A percentile compares a stretch with the other conserved stretches of the same genome.
These are phyloP conservation scores for Melanostigma gelatinosum DNA, from an alignment of 2,113 vertebrate species.

Conservation along the genomic window DNA sequence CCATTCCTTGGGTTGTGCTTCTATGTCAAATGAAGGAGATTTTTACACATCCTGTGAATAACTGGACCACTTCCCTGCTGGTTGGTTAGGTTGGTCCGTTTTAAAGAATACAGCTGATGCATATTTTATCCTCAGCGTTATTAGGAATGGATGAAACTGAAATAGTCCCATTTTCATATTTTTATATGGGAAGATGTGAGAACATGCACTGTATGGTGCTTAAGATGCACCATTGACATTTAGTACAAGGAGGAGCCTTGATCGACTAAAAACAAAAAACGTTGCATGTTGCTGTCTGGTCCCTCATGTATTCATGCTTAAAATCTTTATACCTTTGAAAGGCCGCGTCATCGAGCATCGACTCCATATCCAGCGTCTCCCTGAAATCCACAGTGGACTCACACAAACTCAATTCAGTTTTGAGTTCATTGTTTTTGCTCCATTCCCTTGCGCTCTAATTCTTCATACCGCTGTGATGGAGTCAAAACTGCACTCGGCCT, in stretches of 20 bases:
- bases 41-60: neutral
- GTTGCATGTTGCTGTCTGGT: neutral
- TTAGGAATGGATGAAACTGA: neutral
- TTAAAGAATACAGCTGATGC: neutral
- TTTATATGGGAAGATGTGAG: neutral
- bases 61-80: neutral
- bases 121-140: neutral
- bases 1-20: constrained; percentile 24
- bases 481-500: neutral
- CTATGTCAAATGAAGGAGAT: constrained; percentile 22
- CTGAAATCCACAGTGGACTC: neutral
- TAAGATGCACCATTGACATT: neutral
- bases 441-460: constrained; percentile 1
- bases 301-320: constrained; percentile 6
- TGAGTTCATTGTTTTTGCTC: neutral
- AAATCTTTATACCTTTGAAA: constrained; percentile 14
- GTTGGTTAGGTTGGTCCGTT: neutral
- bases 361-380: neutral
- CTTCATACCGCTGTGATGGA: neutral
- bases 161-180: neutral
- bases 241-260: neutral
- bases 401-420: neutral
- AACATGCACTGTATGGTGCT: neutral
- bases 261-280: neutral
- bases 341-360: constrained; percentile 31